Base-by-base conservation (phyloP, 2,888 invertebrate genomes). In the Pristionchus entomophagus region DNA sequence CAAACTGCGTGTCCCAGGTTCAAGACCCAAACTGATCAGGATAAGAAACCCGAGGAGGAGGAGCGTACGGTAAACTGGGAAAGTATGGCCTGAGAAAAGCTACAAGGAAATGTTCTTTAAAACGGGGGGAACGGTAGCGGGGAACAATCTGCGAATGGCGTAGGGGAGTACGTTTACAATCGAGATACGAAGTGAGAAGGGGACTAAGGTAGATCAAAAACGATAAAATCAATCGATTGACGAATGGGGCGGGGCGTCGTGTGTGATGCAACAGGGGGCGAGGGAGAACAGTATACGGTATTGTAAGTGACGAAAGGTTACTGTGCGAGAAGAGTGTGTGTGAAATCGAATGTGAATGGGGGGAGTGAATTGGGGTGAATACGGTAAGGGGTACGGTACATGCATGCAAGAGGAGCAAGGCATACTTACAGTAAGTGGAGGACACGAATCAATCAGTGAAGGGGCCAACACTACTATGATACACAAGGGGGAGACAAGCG, bases 261-360 rank as follows among this genome's bases (percentile, higher is more conserved):
- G 14, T 45, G 29, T 0, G 14, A 35, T 35, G 2, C 29, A 35
- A 19, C 35, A 65, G 65, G 73, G 56, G 41, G 26, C n/a, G n/a
- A n/a, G n/a, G n/a, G n/a, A n/a, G n/a, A n/a, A n/a, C n/a, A n/a
- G n/a, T n/a, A n/a, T 73, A 73, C 73, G 73, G 73, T 73, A 73
- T 73, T 73, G 73, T 41, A 45, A 73, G 65, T 65, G 65, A 65
- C 65, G 35, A 65, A 65, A 65, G 65, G 65, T 65, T 65, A 65
- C 65, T 35, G 65, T 65, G 65, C 65, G 65, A 65, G 35, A 65
- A 35, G 35, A 26, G 22, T 14, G 53, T 19, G 19, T 19, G 53
- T 53, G 53, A 22, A 53, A 19, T 53, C 19, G 53, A 53, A 14
- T 19, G 19, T 29, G 29, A 59, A 59, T 59, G 65, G 35, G 65